Evolutionary conservation across 2,888 invertebrate species (phyloP).

Genomic region (Drosophila koepferae): DNA sequence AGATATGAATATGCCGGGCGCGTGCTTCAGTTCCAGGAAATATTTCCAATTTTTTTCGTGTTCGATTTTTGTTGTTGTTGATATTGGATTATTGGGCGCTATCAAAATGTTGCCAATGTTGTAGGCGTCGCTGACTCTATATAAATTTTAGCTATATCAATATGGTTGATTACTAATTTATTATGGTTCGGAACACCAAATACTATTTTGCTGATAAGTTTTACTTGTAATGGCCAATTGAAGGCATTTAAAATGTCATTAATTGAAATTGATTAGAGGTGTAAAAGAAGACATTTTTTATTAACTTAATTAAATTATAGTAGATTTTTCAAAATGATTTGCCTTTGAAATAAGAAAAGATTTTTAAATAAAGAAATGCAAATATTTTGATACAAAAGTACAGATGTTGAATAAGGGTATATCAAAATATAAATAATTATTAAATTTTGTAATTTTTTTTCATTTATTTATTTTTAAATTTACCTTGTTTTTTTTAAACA

Average conservation of each 20-base stretch:
- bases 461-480: too few relatives aligned
- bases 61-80: constrained; percentile 10
- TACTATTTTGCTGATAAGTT: constrained; percentile 15
- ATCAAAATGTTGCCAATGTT: constrained; percentile 32
- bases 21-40: constrained; percentile 38
- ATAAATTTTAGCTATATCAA: constrained; percentile 1
- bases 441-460: too few relatives aligned
- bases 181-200: constrained; percentile 17
- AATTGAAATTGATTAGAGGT: constrained; percentile 1
- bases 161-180: constrained; percentile 20
- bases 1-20: constrained; percentile 40
- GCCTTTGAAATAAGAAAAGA: too few relatives aligned
- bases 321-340: too few relatives aligned
- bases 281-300: neutral
- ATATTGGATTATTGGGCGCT: constrained; percentile 25
- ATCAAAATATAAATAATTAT: too few relatives aligned
- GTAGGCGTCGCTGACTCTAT: neutral
- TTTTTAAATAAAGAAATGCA: too few relatives aligned
- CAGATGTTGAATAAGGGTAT: too few relatives aligned
- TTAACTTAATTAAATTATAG: neutral
- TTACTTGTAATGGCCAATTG: neutral
- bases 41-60: neutral
- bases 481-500: too few relatives aligned
- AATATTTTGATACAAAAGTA: too few relatives aligned
- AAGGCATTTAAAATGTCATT: neutral